Evolutionary conservation across 92 coral and sea anemone genomes (phyloP).

Genomic region (Porites rus): DNA sequence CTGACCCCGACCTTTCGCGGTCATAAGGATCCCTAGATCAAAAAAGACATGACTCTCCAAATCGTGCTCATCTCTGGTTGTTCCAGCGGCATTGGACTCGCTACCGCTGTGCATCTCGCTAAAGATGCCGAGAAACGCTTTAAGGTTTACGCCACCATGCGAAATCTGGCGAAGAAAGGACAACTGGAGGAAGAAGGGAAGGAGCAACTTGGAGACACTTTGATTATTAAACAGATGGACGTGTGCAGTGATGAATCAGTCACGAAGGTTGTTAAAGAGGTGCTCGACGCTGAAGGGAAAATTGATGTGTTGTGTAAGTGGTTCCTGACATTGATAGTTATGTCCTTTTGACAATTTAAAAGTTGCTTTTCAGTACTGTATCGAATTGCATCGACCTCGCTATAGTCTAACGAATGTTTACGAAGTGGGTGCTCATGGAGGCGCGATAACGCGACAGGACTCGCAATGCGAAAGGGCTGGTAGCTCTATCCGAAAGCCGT

Average conservation of each 20-base stretch:
- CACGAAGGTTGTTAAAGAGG: slow-evolving; percentile 65
- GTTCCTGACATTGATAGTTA: too few species aligned
- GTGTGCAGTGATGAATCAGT: slow-evolving; percentile 92
- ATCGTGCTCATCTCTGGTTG: slow-evolving; percentile 91
- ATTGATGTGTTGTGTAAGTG: too few species aligned
- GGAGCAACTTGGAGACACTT: slow-evolving; percentile 73
- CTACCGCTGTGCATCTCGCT: slow-evolving; percentile 85
- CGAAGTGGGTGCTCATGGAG: too few species aligned
- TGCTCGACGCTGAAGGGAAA: slow-evolving; percentile 67
- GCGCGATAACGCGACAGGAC: too few species aligned
- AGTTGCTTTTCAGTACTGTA: too few species aligned
- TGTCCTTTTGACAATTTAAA: too few species aligned
- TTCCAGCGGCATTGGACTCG: slow-evolving; percentile 92
- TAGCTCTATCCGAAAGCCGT: too few species aligned
- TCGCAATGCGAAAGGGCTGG: too few species aligned
- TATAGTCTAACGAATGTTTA: too few species aligned
- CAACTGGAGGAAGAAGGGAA: slow-evolving; percentile 77
- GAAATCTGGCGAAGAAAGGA: slow-evolving; percentile 84
- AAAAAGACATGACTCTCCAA: slow-evolving; percentile 58
- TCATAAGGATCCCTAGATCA: too few species aligned
- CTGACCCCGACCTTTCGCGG: too few species aligned
- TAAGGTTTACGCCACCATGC: slow-evolving; percentile 95
- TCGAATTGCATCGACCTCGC: too few species aligned
- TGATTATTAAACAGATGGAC: slow-evolving; percentile 77
- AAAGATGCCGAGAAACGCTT: slow-evolving; percentile 84